These are phyloP conservation scores for Spisula solida DNA, from an alignment of 2,888 invertebrate genomes.

Conservation along the genomic window DNA sequence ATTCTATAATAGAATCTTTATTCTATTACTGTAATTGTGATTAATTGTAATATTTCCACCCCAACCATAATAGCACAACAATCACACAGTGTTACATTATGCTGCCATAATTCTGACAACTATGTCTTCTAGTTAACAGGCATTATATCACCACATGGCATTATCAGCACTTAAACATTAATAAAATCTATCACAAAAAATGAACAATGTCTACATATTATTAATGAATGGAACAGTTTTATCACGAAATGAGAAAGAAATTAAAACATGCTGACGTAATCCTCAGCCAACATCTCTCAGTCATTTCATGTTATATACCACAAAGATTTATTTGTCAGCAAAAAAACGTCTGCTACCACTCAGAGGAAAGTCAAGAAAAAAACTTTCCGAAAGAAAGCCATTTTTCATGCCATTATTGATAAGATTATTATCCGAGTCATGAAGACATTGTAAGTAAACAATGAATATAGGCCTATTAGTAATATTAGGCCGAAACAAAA, in stretches of 20 bases:
- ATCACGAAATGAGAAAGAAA: neutral
- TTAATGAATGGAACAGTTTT: neutral
- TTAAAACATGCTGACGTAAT: neutral
- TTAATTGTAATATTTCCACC: too few relatives aligned
- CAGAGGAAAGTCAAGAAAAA: neutral
- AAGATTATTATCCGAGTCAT: conserved; percentile 13
- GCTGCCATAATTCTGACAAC: too few relatives aligned
- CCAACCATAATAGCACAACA: too few relatives aligned
- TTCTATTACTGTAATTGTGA: too few relatives aligned
- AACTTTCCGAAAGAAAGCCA: neutral
- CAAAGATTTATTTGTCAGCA: conserved; percentile 19
- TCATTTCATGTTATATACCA: neutral
- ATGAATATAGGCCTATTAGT: conserved; percentile 1
- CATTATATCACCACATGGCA: too few relatives aligned
- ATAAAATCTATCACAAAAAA: neutral
- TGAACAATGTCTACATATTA: neutral
- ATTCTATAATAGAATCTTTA: too few relatives aligned
- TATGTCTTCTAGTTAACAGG: too few relatives aligned
- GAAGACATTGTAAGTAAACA: conserved; percentile 9
- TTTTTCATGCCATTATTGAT: neutral
- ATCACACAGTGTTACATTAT: too few relatives aligned
- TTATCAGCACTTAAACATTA: too few relatives aligned
- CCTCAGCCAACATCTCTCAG: neutral
- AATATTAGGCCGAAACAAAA: too few relatives aligned
- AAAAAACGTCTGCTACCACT: neutral